These are phyloP conservation scores for Anolis sagrei DNA, from an alignment of 2,113 vertebrate genomes.

Conservation along the genomic window DNA sequence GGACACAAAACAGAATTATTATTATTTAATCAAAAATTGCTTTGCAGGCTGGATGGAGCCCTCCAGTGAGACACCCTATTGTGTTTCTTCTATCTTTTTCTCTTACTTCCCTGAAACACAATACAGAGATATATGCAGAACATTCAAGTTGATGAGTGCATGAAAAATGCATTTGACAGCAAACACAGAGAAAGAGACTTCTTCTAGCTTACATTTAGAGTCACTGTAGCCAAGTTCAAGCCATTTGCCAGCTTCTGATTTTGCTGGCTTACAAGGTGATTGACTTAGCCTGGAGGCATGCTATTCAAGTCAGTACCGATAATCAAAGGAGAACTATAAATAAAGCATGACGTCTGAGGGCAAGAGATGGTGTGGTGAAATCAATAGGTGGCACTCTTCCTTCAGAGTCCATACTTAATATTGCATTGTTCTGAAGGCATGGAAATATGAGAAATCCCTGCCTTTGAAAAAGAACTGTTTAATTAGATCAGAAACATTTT, in stretches of 20 bases:
- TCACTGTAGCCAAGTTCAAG: background rate
- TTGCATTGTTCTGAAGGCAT: rapidly evolving
- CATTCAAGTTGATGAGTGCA: conserved; percentile 29
- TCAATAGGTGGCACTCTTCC: conserved; percentile 61
- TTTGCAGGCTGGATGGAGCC: no score
- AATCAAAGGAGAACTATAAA: background rate
- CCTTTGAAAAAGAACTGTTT: no score
- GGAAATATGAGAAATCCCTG: background rate
- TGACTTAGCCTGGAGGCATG: conserved; percentile 14
- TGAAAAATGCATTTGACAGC: conserved; percentile 55
- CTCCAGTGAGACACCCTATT: no score
- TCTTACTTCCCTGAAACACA: conserved; percentile 34
- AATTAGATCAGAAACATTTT: background rate
- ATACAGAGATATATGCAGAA: conserved; percentile 51
- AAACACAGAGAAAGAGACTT: conserved; percentile 9
- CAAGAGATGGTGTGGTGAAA: conserved; percentile 3
- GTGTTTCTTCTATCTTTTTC: no score
- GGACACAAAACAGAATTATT: no score
- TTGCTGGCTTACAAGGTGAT: conserved; percentile 30
- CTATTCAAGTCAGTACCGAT: conserved; percentile 21
- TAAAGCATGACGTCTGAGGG: background rate
- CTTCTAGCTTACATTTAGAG: conserved; percentile 24
- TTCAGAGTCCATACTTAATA: background rate
- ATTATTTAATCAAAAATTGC: no score
- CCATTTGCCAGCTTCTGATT: conserved; percentile 6